These are phyloP conservation scores for Sturmia bella DNA, from an alignment of 2,888 invertebrate species.

Conservation along the genomic window DNA sequence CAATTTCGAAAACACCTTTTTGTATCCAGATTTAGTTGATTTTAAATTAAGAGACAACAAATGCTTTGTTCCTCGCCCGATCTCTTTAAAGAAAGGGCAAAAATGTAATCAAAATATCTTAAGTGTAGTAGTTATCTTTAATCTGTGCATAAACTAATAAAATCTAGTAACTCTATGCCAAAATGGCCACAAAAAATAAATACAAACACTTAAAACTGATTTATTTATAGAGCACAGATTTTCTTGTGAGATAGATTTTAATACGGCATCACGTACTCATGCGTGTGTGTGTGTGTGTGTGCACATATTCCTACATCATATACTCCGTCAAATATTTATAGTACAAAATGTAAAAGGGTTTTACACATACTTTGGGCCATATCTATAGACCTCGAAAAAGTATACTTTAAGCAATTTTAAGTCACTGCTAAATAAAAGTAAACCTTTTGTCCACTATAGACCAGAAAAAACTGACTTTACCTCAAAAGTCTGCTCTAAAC, in stretches of 20 bases:
- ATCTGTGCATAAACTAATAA: conserved; percentile 67
- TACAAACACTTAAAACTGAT: conserved; percentile 37
- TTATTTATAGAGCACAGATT: conserved; percentile 29
- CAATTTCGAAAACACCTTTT: neutral
- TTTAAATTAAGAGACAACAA: conserved; percentile 20
- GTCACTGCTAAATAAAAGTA: too few species aligned
- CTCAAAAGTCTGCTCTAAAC: too few species aligned
- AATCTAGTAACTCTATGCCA: conserved; percentile 58
- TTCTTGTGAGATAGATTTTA: conserved; percentile 33
- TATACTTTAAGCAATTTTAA: too few species aligned
- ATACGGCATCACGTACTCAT: neutral
- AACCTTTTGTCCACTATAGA: too few species aligned
- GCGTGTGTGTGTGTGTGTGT: neutral
- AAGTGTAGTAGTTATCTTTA: conserved; percentile 60
- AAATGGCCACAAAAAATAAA: conserved; percentile 61
- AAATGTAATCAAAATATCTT: conserved; percentile 51
- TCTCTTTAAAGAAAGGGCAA: neutral
- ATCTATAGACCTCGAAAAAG: too few species aligned
- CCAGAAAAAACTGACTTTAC: too few species aligned
- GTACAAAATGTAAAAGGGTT: too few species aligned
- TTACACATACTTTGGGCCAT: too few species aligned
- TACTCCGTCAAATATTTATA: too few species aligned
- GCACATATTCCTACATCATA: too few species aligned
- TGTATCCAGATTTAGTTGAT: neutral
- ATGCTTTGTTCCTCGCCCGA: neutral